phyloP scores from a whole-genome alignment of 2,797 vertebrate genomes.

The Tokudaia muenninki region DNA sequence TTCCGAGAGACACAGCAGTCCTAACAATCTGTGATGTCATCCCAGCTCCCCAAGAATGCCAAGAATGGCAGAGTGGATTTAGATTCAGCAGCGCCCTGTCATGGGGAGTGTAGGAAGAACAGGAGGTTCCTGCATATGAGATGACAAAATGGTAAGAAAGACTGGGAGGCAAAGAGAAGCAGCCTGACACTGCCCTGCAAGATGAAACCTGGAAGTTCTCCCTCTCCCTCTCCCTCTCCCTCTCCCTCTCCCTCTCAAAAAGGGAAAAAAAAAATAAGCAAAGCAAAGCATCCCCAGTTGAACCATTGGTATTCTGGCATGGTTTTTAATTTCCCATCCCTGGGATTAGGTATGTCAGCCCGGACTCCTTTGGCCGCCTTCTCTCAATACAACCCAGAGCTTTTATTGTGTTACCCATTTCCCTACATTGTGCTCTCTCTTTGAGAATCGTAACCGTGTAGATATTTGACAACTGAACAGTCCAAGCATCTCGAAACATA shows the following conservation, averaged over 20 bases:
- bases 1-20: not conserved
- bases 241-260: too few species aligned
- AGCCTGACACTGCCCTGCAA: not conserved
- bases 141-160: not conserved
- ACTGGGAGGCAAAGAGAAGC: not conserved
- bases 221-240: not conserved
- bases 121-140: not conserved
- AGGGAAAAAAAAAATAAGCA: not conserved
- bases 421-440: conserved; percentile 79
- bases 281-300: not conserved
- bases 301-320: conserved; percentile 72
- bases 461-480: conserved; percentile 83
- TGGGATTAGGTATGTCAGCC: conserved; percentile 73
- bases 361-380: conserved; percentile 67
- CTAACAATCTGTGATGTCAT: not conserved
- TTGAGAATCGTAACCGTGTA: conserved; percentile 80
- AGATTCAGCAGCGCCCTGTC: not conserved
- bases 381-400: conserved; percentile 67
- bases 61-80: not conserved
- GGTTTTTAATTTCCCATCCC: conserved; percentile 78
- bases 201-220: not conserved
- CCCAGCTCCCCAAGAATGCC: not conserved
- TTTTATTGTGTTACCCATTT: conserved; percentile 83
- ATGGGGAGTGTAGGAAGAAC: not conserved
- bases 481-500: conserved; percentile 73